Evolutionary conservation across 2,797 vertebrate species (phyloP), one percentile per base, ranked within the genome.

Genomic region (Atherinosoma microstoma): DNA sequence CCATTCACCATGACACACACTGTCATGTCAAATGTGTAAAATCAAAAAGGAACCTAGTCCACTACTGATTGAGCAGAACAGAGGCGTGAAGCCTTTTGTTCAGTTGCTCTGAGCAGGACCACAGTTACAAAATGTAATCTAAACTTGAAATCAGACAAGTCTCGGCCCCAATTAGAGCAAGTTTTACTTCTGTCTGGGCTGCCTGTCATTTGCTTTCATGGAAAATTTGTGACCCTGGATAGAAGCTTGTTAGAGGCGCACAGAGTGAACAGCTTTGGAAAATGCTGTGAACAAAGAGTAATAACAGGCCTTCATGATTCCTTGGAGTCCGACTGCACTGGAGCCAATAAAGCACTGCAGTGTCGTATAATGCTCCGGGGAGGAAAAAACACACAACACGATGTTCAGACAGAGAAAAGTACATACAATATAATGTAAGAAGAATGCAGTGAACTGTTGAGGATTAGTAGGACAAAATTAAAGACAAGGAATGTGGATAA

Each of bases 301-400:
- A 86, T 70, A 80, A 60, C 30, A 62, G 45, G 15, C 22, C 45
- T 30, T 60, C 67, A 49, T 68, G 66, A 82, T 53, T 68, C 56
- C n/a, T 70, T 70, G 45, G 56, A 73, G 80, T 70, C 56, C 76
- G 70, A 62, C 80, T 75, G 59, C 73, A 82, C 24, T 68, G 83
- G 76, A 86, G 15, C 69, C 68, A 87, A 87, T 89, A 87, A 90
- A 88, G 66, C 54, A 53, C 72, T 73, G 76, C 71, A 77, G 75
- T 74, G 74, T 76, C 73, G 56, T 75, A 67, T 13, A 58, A 81
- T 45, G 36, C 87, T 78, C 80, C n/a, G 6, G 86, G 77, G 83
- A 73, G 42, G 9, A 22, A 27, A 57, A 68, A 71, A 68, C 4
- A 64, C 54, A 64, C 40, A 66, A 47, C 29, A 59, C 75, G 70